These are phyloP conservation scores for Numenius arquata DNA, from an alignment of 2,113 vertebrate genomes.

Conservation along the genomic window DNA sequence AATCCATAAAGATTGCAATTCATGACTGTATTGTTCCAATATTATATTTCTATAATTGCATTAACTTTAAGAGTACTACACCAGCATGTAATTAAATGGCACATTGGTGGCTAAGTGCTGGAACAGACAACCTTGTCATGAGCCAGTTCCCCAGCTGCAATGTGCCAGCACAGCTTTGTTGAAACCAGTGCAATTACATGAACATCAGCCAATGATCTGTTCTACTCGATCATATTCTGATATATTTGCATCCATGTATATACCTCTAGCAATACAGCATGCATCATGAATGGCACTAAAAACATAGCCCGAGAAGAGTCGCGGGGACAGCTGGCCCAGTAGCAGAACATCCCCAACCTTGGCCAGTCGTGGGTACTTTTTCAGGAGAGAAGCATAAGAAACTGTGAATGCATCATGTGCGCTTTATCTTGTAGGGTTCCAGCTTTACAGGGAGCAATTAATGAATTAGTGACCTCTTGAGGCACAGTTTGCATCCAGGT, in stretches of 20 bases:
- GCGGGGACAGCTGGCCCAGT: not conserved
- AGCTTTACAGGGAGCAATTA: not conserved
- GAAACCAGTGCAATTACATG: not conserved
- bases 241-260: not conserved
- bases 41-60: not conserved
- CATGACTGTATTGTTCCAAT: not conserved
- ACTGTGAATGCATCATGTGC: rapidly evolving
- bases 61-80: not conserved
- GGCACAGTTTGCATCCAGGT: not conserved
- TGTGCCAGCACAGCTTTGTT: not conserved
- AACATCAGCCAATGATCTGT: not conserved
- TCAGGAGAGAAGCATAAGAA: not conserved
- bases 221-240: not conserved
- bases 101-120: not conserved
- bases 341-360: not conserved
- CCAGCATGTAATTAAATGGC: not conserved
- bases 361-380: not conserved
- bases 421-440: not conserved
- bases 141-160: not conserved
- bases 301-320: not conserved
- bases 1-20: not conserved
- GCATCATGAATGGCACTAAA: not conserved
- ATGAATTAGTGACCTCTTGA: not conserved
- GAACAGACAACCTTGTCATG: not conserved
- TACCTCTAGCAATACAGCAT: not conserved